Evolutionary conservation across 2,888 invertebrate species (phyloP).

Genomic region (Periphyllus acericola): DNA sequence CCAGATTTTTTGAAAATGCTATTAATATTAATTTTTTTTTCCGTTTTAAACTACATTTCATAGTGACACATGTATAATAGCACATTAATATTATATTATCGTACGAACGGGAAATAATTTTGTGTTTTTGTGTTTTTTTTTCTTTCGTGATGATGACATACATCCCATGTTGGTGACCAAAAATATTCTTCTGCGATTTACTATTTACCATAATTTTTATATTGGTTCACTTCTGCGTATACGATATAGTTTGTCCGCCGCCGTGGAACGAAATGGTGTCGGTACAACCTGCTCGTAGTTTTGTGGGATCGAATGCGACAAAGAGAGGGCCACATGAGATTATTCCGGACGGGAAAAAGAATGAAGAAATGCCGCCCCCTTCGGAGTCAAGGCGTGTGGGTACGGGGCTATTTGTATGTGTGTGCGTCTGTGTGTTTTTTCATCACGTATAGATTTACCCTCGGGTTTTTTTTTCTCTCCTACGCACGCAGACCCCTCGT

Average conservation of each 20-base stretch:
- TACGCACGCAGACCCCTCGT: not conserved
- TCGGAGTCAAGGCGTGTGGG: slow-evolving; percentile 33
- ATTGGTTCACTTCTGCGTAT: not conserved
- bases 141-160: too few species aligned
- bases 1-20: too few species aligned
- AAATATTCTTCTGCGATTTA: too few species aligned
- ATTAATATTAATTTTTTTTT: too few species aligned
- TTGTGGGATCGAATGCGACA: slow-evolving; percentile 20
- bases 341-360: not conserved
- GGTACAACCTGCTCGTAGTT: not conserved
- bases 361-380: slow-evolving; percentile 43
- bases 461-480: slow-evolving; percentile 5
- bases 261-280: not conserved
- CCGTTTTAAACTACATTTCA: too few species aligned
- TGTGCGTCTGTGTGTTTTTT: slow-evolving; percentile 21
- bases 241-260: not conserved
- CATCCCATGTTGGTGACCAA: too few species aligned
- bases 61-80: too few species aligned
- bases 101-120: too few species aligned
- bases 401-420: slow-evolving; percentile 25
- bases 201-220: too few species aligned
- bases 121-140: too few species aligned
- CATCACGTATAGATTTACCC: slow-evolving; percentile 20
- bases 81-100: too few species aligned
- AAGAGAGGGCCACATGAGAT: slow-evolving; percentile 12